phyloP scores from a whole-genome alignment of 1,140 invertebrate genomes.

The Agrilus planipennis region DNA sequence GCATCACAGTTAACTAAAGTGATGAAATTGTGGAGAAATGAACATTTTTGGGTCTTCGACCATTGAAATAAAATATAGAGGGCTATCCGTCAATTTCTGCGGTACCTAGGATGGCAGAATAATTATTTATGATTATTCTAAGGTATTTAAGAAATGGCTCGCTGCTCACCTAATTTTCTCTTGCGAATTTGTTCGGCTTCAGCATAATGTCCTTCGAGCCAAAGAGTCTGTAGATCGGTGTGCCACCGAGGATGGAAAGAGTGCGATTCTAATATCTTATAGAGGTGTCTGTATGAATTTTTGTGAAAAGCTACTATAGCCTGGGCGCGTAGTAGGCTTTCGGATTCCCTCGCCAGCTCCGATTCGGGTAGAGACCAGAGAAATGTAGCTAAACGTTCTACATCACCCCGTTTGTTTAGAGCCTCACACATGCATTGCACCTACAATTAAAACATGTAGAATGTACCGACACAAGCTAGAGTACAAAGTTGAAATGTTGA shows the following conservation, averaged over 20 bases:
- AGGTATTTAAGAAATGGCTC: too few relatives aligned
- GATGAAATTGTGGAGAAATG: too few relatives aligned
- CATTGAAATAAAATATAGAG: too few relatives aligned
- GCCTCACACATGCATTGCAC: conserved; percentile 90
- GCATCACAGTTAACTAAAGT: too few relatives aligned
- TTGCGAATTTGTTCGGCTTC: conserved; percentile 86
- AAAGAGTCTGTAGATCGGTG: conserved; percentile 79
- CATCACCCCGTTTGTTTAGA: conserved; percentile 81
- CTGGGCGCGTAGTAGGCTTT: conserved; percentile 80
- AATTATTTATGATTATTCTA: background rate
- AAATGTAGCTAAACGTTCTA: conserved; percentile 70
- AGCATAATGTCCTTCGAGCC: conserved; percentile 91
- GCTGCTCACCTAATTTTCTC: conserved; percentile 54
- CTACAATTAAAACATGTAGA: too few relatives aligned
- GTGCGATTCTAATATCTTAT: conserved; percentile 83
- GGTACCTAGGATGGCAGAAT: too few relatives aligned
- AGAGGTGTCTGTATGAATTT: conserved; percentile 73
- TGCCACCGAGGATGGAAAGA: conserved; percentile 78
- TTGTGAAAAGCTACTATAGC: conserved; percentile 89
- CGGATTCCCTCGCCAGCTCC: conserved; percentile 68
- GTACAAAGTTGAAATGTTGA: too few relatives aligned
- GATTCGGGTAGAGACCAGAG: conserved; percentile 70
- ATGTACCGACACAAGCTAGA: too few relatives aligned
- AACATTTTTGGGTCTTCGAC: too few relatives aligned
- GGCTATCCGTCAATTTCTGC: too few relatives aligned